These are phyloP conservation scores for Octodonta nipae DNA, from an alignment of 2,888 invertebrate species.

Conservation along the genomic window DNA sequence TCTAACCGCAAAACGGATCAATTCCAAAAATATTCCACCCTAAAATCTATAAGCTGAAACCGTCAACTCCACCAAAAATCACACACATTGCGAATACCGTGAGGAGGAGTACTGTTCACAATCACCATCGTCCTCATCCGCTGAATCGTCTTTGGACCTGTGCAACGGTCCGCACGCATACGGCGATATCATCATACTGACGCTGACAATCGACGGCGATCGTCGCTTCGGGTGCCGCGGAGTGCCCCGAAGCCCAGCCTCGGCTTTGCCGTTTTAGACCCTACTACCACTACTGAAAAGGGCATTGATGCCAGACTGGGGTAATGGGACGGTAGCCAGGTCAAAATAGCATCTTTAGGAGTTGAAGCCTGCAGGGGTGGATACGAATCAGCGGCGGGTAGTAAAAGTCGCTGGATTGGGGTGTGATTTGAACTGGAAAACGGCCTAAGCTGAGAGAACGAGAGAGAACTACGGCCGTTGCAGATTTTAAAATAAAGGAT, in stretches of 20 bases:
- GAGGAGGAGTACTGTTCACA: conserved; percentile 15
- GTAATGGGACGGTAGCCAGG: conserved; percentile 20
- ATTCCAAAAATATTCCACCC: too few relatives aligned
- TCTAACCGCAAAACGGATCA: too few relatives aligned
- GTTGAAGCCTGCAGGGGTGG: conserved; percentile 14
- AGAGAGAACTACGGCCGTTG: background rate
- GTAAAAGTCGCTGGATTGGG: background rate
- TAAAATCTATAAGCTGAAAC: too few relatives aligned
- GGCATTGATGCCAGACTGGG: conserved; percentile 15
- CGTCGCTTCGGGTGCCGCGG: conserved; percentile 4
- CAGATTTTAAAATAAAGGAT: too few relatives aligned
- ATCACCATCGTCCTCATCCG: conserved; percentile 9
- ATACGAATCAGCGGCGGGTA: conserved; percentile 9
- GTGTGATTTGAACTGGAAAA: background rate
- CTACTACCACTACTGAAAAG: conserved; percentile 10
- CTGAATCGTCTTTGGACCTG: conserved; percentile 16
- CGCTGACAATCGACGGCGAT: conserved; percentile 5
- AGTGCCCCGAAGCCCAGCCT: conserved; percentile 2
- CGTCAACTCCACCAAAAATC: conserved; percentile 10
- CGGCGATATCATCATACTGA: conserved; percentile 23
- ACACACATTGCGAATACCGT: conserved; percentile 15
- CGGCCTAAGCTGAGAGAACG: background rate
- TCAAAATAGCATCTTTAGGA: conserved; percentile 22
- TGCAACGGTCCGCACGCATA: conserved; percentile 23
- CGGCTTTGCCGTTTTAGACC: conserved; percentile 5